phyloP scores from a whole-genome alignment of 1,140 invertebrate species.

The Oedothorax gibbosus region DNA sequence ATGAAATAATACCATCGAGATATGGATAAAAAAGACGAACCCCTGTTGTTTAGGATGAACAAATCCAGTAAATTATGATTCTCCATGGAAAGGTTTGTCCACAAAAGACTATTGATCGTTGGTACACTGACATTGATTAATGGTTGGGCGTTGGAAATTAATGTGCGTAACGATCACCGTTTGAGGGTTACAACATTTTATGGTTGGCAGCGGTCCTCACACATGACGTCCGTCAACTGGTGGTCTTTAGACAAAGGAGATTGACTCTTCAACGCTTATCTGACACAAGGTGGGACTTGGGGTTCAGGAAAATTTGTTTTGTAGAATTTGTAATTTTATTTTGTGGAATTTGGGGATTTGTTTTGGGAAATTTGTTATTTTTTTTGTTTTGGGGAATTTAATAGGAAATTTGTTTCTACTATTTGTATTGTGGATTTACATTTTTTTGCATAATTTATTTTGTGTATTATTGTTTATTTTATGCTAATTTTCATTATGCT shows the following conservation, averaged over 20 bases:
- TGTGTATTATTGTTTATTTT: too few species aligned
- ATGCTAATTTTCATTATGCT: too few species aligned
- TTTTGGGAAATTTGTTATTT: too few species aligned
- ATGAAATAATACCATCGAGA: too few species aligned
- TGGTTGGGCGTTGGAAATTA: conserved; percentile 51
- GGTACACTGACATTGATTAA: conserved; percentile 55
- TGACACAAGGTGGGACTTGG: not conserved
- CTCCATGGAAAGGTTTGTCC: conserved; percentile 51
- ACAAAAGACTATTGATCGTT: conserved; percentile 58
- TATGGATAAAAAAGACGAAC: too few species aligned
- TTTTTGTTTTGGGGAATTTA: too few species aligned
- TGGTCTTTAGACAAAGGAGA: conserved; percentile 39
- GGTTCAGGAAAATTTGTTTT: not conserved
- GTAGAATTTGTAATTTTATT: not conserved
- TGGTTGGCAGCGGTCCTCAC: conserved; percentile 47
- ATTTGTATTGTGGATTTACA: too few species aligned
- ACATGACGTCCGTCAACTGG: conserved; percentile 52
- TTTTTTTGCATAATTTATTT: too few species aligned
- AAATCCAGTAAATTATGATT: conserved; percentile 58
- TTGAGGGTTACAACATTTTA: conserved; percentile 51
- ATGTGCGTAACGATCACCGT: conserved; percentile 59
- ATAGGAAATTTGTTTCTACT: too few species aligned
- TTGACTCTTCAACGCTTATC: conserved; percentile 44
- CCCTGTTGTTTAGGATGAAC: conserved; percentile 1
- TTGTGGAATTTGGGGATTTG: too few species aligned